phyloP scores from a whole-genome alignment of 2,888 invertebrate genomes.

The Biston betularia region DNA sequence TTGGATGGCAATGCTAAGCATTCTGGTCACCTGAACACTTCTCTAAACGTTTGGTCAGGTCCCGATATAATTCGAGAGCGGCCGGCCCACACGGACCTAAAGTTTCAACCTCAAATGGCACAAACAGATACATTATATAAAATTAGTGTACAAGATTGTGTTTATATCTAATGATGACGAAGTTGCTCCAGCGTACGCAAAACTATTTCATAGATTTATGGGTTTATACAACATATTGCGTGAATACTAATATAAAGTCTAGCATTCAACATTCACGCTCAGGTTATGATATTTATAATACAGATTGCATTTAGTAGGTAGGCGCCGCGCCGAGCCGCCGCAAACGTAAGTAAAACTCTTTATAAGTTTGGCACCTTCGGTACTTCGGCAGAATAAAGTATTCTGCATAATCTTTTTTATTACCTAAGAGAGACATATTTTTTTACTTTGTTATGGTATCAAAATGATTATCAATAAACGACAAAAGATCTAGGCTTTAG shows the following conservation, averaged over 20 bases:
- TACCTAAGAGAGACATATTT: not conserved
- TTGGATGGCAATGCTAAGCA: no score
- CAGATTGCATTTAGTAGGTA: not conserved
- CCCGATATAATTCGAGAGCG: no score
- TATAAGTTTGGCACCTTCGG: not conserved
- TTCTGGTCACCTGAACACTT: no score
- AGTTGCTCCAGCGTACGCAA: conserved; percentile 22
- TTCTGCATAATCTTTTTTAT: not conserved
- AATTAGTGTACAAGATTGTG: no score
- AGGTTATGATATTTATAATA: conserved; percentile 25
- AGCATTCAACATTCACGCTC: conserved; percentile 19
- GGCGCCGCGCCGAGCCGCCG: not conserved
- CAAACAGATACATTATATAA: no score
- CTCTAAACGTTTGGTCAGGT: no score
- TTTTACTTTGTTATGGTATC: conserved; percentile 10
- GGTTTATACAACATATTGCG: conserved; percentile 10
- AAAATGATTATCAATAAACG: not conserved
- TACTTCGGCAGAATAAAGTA: conserved; percentile 4
- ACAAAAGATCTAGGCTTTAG: conserved; percentile 13
- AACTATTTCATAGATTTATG: conserved; percentile 24
- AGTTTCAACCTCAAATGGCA: no score
- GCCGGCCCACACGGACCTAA: no score
- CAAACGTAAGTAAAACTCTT: no score
- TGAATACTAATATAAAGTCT: conserved; percentile 19
- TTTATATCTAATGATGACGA: no score